A percentile compares a stretch with the other conserved stretches of the same genome.
Evolutionary conservation across 2,888 invertebrate species (phyloP).

Genomic region (Colostygia pectinataria): DNA sequence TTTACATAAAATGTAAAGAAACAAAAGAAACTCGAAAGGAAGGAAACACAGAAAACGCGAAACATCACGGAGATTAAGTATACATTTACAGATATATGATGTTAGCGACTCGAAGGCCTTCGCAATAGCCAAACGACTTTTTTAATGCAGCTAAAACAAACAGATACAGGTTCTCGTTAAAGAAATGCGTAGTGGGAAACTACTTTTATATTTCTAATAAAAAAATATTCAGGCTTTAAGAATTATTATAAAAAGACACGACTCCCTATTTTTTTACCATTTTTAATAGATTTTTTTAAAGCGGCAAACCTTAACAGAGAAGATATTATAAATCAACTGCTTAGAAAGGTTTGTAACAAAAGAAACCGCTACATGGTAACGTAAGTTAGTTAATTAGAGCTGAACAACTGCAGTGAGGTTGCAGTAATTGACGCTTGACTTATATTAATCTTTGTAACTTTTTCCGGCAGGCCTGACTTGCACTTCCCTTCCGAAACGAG

Average conservation of each 20-base stretch:
- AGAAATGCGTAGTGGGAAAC: not conserved
- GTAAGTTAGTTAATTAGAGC: constrained; percentile 48
- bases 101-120: too few relatives aligned
- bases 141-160: not conserved
- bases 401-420: constrained; percentile 47
- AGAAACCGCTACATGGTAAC: constrained; percentile 17
- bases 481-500: constrained; percentile 39
- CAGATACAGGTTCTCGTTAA: not conserved
- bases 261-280: too few relatives aligned
- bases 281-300: too few relatives aligned
- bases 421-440: constrained; percentile 54
- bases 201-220: too few relatives aligned
- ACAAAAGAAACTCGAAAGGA: too few relatives aligned
- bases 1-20: not conserved
- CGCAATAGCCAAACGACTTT: too few relatives aligned
- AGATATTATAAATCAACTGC: constrained; percentile 9
- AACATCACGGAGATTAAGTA: too few relatives aligned
- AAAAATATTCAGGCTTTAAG: too few relatives aligned
- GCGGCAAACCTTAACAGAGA: too few relatives aligned
- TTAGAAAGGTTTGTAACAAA: constrained; percentile 26
- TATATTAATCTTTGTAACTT: constrained; percentile 67
- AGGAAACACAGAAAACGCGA: too few relatives aligned
- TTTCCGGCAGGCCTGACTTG: constrained; percentile 60
- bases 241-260: too few relatives aligned
- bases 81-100: too few relatives aligned